phyloP scores from a whole-genome alignment of 2,888 invertebrate genomes.

The Mythimna ferrago region DNA sequence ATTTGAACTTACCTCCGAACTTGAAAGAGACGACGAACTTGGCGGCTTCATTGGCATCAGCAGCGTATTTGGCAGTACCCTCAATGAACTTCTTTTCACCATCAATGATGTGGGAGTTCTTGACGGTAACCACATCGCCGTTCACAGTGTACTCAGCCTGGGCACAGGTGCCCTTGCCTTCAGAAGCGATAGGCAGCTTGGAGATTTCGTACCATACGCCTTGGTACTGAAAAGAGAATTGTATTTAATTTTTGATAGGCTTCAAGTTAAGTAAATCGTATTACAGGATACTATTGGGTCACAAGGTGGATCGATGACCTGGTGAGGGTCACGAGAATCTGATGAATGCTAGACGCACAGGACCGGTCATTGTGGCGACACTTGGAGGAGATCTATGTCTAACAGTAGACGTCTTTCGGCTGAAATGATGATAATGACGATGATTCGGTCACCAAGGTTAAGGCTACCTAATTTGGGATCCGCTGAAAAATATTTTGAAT shows the following conservation, averaged over 20 bases:
- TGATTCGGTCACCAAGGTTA: neutral
- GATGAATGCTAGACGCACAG: too few species aligned
- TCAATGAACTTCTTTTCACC: constrained; percentile 79
- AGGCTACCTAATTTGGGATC: neutral
- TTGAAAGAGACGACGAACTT: constrained; percentile 81
- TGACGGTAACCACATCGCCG: constrained; percentile 79
- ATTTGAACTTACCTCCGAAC: constrained; percentile 77
- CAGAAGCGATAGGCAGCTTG: constrained; percentile 90
- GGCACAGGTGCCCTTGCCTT: constrained; percentile 91
- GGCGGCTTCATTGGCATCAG: constrained; percentile 85
- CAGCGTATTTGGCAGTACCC: constrained; percentile 79
- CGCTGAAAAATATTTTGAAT: neutral
- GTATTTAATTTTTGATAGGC: neutral
- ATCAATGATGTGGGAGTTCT: constrained; percentile 79
- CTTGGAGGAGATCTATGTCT: too few species aligned
- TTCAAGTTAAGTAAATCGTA: neutral
- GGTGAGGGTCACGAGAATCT: too few species aligned
- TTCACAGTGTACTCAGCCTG: constrained; percentile 91
- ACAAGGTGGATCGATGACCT: neutral
- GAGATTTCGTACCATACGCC: constrained; percentile 93
- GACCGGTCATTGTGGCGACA: too few species aligned
- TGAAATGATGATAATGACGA: too few species aligned
- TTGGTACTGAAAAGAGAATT: constrained; percentile 84
- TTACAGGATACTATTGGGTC: neutral
- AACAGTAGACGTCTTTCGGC: too few species aligned